Evolutionary conservation across 2,113 vertebrate species (phyloP), one percentile per base, ranked within the genome.

Genomic region (Petrocephalus zakoni): DNA sequence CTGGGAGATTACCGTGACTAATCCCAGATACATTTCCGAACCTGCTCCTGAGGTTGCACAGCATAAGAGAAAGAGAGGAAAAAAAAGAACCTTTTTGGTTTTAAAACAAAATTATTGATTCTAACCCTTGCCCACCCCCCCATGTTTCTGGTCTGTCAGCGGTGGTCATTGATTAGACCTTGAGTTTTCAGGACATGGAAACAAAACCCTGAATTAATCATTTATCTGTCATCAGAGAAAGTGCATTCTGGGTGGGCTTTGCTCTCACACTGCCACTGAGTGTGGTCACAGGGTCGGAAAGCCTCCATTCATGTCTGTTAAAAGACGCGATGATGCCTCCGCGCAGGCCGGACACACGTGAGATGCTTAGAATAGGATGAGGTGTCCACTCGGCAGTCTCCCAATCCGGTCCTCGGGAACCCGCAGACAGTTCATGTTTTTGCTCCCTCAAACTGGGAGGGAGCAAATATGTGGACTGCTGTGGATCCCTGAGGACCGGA

Each of bases 31-130:
- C 21, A 29, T 13, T 56, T 58, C 85, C 46, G 9, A 46, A 22
- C 51, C 52, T 91, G 90, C 92, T 94, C 92, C 91, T 94, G 94
- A 94, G 93, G 93, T 92, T 90, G 91, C 93, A 88, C 90, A 78
- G 25, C 88, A 90, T 92, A 89, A 34, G 4, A 29, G 42, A 68
- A n/a, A 9, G 21, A 0, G 1, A n/a, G n/a, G n/a, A 56, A 61
- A 47, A 42, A 52, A 49, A 88, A 42, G 89, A 85, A 68, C 37
- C 61, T 90, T 82, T 94, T 95, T 93, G 92, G 92, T 93, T 93
- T 93, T 87, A 13, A 93, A 92, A 88, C 29, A 8, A 47, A 61
- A 89, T 37, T 91, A 90, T 89, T 90, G 91, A 91, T 17, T 92
- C 89, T 90, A 89, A 51, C 52, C 72, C 29, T 58, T 53, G 17